Evolutionary conservation across 2,888 invertebrate species (phyloP), one percentile per base, ranked within the genome.

Genomic region (Polydrusus pterygomalis): DNA sequence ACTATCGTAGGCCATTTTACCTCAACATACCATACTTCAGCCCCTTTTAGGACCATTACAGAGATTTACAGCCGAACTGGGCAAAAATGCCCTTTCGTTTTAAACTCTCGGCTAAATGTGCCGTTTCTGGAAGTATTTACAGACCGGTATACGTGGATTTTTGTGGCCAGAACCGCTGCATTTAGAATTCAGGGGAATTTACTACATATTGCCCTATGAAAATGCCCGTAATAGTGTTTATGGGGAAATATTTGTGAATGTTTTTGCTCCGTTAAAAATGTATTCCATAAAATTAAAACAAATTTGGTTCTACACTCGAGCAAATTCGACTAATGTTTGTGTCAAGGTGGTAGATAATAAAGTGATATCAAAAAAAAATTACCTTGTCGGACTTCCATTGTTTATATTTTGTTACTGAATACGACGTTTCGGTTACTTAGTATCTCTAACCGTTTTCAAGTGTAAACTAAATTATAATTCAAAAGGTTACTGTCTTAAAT

Each of bases 111-210:
- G 54, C 64, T 70, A 58, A 74, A 74, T 74, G 70, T 74, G 74
- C 70, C 64, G 49, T 40, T 70, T 67, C 60, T 49, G 49, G 56
- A 70, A 72, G 76, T 76, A 76, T 76, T 76, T 76, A 72, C 68
- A 63, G 72, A 54, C 72, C 71, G 65, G 71, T 62, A 72, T 72
- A 76, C 75, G 75, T 72, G 70, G 54, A 72, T 68, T 76, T 76
- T 76, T 76, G 76, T 34, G 72, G 76, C 67, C 69, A 56, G 30
- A 17, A 45, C 51, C 54, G 62, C 51, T 58, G 40, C 45, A 70
- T 75, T 75, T 70, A 54, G 60, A 75, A 75, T 70, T 70, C 47
- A 47, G 13, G 8, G 20, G 58, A 75, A 75, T 75, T 75, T 75
- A 75, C 75, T 75, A 75, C 75, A 75, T 75, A 75, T 75, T 75